Base-by-base conservation (phyloP, 2,888 invertebrate species). In the Gibbula magus region DNA sequence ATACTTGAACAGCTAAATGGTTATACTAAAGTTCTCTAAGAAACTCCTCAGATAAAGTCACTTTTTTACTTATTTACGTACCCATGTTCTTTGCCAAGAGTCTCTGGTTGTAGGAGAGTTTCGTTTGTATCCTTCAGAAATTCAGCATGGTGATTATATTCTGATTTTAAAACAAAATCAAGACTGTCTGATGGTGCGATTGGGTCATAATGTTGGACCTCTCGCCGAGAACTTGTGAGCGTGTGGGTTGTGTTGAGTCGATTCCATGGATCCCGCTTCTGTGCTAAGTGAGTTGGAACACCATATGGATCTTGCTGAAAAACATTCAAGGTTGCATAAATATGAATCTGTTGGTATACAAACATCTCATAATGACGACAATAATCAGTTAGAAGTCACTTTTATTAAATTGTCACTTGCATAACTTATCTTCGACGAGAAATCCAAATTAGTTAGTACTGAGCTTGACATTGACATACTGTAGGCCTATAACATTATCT, bases 131-230 rank as follows among this genome's bases (percentile, higher is more conserved):
- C 89, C 67, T 84, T 89, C 8, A 93, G 86, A 51, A 92, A 89
- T 66, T 91, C 90, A 18, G 87, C 85, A 84, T 93, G 91, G 32
- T 93, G 93, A 82, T 93, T 85, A 83, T 93, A 93, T 61, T 90
- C 85, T 29, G 92, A 85, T 82, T 92, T 93, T 25, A 93, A 85
- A 16, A 91, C 84, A 88, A 93, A 93, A 83, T 93, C 93, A 53
- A 93, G 85, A 79, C 89, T 90, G 86, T 93, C 93, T n/a, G 84
- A 84, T 22, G 93, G 93, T 8, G 92, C 91, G 73, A 88, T 84
- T 20, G 92, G 92, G 77, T 93, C 93, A 80, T 84, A 84, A 79
- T 92, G 90, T 78, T 87, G 90, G 39, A 91, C 88, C 80, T 92
- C 91, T 77, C 89, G 87, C 66, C 91, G 85, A 20, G 89, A 86